Conservation (phyloP, 2,113 vertebrate species). For the Microcebus ravelobensis region DNA sequence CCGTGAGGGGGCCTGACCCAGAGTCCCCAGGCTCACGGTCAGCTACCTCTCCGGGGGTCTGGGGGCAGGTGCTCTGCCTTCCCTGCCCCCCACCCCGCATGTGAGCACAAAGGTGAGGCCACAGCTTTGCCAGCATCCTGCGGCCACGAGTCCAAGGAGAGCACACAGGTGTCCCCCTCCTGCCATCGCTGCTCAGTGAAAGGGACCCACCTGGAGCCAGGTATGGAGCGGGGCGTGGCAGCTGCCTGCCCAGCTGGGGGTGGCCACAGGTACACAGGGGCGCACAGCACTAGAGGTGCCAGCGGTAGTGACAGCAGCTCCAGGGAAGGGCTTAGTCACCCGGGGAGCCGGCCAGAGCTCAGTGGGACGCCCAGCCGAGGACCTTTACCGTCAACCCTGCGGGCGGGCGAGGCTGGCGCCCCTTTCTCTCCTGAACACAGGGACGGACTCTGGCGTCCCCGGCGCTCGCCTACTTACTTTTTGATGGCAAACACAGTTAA, state of each 20-base stretch:
- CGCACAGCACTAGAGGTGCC: neutral
- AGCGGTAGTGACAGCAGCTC: neutral
- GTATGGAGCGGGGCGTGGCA: neutral
- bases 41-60: neutral
- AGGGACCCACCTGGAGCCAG: neutral
- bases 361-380: neutral
- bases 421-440: neutral
- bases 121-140: neutral
- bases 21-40: neutral
- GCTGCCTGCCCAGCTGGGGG: neutral
- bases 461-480: neutral
- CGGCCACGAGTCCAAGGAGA: neutral
- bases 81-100: neutral
- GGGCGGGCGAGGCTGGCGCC: neutral
- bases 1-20: neutral
- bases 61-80: neutral
- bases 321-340: neutral
- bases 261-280: neutral
- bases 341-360: neutral
- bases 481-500: constrained; percentile 48
- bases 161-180: neutral
- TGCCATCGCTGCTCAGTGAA: neutral
- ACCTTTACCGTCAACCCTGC: neutral
- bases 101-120: neutral
- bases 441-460: neutral